Base-by-base conservation (phyloP, 1,140 invertebrate genomes). In the Dinoponera quadriceps region DNA sequence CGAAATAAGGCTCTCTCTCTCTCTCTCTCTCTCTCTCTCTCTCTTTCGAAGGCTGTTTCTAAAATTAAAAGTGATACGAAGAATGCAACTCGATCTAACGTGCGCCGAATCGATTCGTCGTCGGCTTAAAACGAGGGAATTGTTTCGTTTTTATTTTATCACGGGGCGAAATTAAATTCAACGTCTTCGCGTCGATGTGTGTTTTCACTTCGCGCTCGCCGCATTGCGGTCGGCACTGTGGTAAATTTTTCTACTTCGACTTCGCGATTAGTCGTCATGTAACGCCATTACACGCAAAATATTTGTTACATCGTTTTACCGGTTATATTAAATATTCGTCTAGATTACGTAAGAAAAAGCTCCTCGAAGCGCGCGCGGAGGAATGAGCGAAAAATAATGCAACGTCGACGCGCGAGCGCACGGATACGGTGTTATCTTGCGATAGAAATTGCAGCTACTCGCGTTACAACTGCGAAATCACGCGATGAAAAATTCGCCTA, bases 401-500 rank as follows among this genome's bases (percentile, higher is more conserved):
- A 33, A 77, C 48, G 44, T 80, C 57, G 75, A 33, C 29, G 68
- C 54, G 71, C n/a, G 38, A 4, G 9, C 38, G 38, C 0, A 9
- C 38, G 9, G 5, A 5, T 5, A 16, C 1, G 69, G 27, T 22
- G 22, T 85, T 73, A 51, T 73, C 49, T 74, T 73, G 48, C 54
- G 48, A 75, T 57, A 68, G 60, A 72, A 49, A 60, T 74, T 51
- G 48, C 48, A 82, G 44, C 48, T 54, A 48, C 68, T 85, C 82
- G 25, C 44, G 20, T 82, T 72, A 82, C 54, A 57, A 18, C 60
- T 82, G 25, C 29, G 48, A 74, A 66, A 82, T 85, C 71, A 5
- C 48, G 69, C 44, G 54, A 27, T 62, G 18, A 80, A 80, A 55
- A 71, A 81, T 84, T 69, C 27, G 75, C 65, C 9, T 80, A 72